These are phyloP conservation scores for Norana najaformis DNA, from an alignment of 2,888 invertebrate species.

Conservation along the genomic window DNA sequence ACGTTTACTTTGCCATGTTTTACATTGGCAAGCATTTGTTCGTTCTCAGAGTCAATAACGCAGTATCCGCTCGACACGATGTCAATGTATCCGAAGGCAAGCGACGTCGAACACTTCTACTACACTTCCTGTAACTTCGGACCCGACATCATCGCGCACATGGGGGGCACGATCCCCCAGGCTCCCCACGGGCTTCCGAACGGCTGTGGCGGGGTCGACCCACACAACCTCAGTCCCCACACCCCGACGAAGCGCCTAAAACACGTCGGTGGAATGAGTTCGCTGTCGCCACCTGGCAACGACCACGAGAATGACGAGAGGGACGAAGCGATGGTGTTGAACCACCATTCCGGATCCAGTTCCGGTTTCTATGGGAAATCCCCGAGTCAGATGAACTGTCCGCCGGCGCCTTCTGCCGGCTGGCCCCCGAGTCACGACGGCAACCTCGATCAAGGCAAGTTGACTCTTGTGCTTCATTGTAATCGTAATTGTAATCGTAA, in stretches of 20 bases:
- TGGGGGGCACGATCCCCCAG: neutral
- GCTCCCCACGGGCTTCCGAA: slow-evolving; percentile 28
- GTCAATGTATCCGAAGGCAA: slow-evolving; percentile 69
- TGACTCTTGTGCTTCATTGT: neutral
- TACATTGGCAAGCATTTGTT: no score
- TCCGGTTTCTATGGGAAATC: neutral
- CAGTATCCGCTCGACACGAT: slow-evolving; percentile 69
- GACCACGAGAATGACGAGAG: neutral
- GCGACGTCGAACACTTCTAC: slow-evolving; percentile 82
- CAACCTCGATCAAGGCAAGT: neutral
- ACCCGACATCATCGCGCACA: slow-evolving; percentile 60
- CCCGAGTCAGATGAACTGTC: neutral
- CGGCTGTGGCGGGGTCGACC: slow-evolving; percentile 30
- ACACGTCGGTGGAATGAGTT: slow-evolving; percentile 49
- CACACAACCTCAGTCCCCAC: slow-evolving; percentile 57
- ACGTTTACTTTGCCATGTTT: slow-evolving; percentile 23
- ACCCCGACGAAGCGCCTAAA: slow-evolving; percentile 65
- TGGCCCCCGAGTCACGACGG: neutral
- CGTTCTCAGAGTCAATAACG: slow-evolving; percentile 85
- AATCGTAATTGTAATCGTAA: no score
- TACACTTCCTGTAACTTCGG: slow-evolving; percentile 72
- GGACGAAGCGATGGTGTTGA: neutral
- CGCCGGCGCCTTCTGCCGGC: neutral
- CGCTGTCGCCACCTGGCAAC: neutral
- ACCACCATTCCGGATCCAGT: neutral